Evolutionary conservation across 2,797 vertebrate genomes (phyloP), one percentile per base, ranked within the genome.

Genomic region (Lerista edwardsae): DNA sequence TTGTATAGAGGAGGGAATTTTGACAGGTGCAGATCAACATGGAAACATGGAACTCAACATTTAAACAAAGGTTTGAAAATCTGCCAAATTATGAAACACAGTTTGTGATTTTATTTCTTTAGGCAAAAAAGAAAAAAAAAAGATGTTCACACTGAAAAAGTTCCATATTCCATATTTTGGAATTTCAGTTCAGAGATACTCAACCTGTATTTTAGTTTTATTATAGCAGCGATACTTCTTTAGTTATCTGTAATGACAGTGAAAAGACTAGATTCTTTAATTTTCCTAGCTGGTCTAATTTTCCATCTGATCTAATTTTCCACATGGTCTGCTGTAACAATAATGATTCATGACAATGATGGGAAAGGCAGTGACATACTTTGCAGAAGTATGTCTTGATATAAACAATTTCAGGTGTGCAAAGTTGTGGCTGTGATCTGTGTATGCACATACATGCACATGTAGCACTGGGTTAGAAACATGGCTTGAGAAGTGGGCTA

Each of bases 341-440:
- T 87, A 87, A 90, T 86, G 75, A 39, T 51, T 83, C 88, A 89
- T 77, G 89, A 36, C 27, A 67, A 47, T 87, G 84, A 83, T n/a
- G 21, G 9, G 68, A 23, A 85, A 65, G 74, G 65, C 84, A 92
- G 90, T 91, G 88, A 75, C 90, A 92, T 51, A 87, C 85, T 83
- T 51, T 91, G 65, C 29, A 88, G 76, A 93, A 84, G 62, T 51
- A 64, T 78, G 57, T 62, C 85, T 88, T 57, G 88, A 93, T 87
- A 85, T 76, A 88, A 89, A 81, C 93, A 91, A 31, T 75, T 93
- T 92, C 89, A 76, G 47, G 2, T 36, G 67, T 78, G 44, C 90
- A 87, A 90, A 88, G 90, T 91, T 88, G 77, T 78, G 55, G 23
- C 81, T 88, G 75, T 57, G 14, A 14, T 29, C 85, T 84, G 31